A percentile compares a stretch with the other conserved stretches of the same genome.
Evolutionary conservation across 2,888 invertebrate species (phyloP).

Genomic region (Athalia circularis): DNA sequence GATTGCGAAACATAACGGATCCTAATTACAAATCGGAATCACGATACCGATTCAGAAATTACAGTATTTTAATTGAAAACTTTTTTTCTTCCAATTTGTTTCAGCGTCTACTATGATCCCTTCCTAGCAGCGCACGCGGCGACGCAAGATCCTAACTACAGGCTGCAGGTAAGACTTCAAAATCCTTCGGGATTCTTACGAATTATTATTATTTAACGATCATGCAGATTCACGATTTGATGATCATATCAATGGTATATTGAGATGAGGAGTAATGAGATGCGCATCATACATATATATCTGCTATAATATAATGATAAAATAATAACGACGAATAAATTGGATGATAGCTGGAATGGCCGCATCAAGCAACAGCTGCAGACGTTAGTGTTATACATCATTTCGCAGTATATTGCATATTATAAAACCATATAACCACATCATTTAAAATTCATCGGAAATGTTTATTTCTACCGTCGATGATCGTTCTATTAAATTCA

Average conservation of each 20-base stretch:
- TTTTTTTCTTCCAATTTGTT: constrained; percentile 68
- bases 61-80: background rate
- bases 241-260: background rate
- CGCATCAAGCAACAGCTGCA: constrained; percentile 70
- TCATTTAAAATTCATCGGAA: background rate
- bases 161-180: constrained; percentile 86
- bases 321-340: constrained; percentile 18
- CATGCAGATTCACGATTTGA: background rate
- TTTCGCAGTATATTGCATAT: constrained; percentile 4
- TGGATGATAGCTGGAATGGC: constrained; percentile 70
- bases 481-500: constrained; percentile 17
- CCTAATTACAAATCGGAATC: no score
- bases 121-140: constrained; percentile 91
- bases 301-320: background rate
- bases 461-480: constrained; percentile 32
- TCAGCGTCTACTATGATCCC: constrained; percentile 96
- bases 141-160: constrained; percentile 90
- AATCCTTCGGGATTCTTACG: constrained; percentile 25
- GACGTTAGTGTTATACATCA: constrained; percentile 70
- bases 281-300: background rate
- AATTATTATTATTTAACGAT: background rate
- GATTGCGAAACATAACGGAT: background rate
- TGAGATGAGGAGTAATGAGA: background rate
- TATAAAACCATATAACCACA: background rate
- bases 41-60: no score